These are phyloP conservation scores for Antheraea mylitta DNA, from an alignment of 1,140 invertebrate genomes.

Conservation along the genomic window DNA sequence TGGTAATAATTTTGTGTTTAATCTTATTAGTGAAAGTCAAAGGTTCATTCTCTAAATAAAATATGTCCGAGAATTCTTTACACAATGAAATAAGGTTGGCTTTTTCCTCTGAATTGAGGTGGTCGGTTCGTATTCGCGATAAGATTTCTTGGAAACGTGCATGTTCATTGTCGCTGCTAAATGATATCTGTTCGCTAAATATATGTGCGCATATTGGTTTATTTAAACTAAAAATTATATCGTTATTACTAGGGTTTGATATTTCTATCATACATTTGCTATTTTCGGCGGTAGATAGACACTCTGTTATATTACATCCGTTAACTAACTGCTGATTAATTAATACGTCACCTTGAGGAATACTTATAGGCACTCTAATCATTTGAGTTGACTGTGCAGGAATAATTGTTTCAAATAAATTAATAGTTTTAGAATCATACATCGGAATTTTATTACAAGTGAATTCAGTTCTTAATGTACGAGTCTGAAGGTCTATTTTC, in stretches of 20 bases:
- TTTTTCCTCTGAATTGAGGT: constrained; percentile 5
- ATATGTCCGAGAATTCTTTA: constrained; percentile 20
- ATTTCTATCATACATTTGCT: constrained; percentile 9
- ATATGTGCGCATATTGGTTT: background rate
- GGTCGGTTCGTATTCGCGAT: constrained; percentile 12
- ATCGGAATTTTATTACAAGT: too few species aligned
- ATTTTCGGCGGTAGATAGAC: constrained; percentile 5
- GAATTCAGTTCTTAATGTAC: constrained; percentile 16
- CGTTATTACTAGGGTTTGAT: constrained; percentile 16
- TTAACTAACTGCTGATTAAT: constrained; percentile 22
- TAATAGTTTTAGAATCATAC: too few species aligned
- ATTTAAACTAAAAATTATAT: constrained; percentile 25
- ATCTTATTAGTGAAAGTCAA: constrained; percentile 18
- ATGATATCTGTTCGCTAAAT: background rate
- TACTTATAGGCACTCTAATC: constrained; percentile 23
- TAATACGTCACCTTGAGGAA: constrained; percentile 22
- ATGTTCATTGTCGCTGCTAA: background rate
- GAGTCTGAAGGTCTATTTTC: constrained; percentile 26
- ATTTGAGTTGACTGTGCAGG: too few species aligned
- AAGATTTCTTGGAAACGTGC: constrained; percentile 10
- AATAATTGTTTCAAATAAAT: too few species aligned
- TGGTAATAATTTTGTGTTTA: constrained; percentile 14
- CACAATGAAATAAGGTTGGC: background rate
- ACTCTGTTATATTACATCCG: constrained; percentile 15
- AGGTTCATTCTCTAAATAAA: constrained; percentile 22